A percentile compares a stretch with the other conserved stretches of the same genome.
Evolutionary conservation across 2,888 invertebrate species (phyloP).

Genomic region (Mesorhabditis sp.): DNA sequence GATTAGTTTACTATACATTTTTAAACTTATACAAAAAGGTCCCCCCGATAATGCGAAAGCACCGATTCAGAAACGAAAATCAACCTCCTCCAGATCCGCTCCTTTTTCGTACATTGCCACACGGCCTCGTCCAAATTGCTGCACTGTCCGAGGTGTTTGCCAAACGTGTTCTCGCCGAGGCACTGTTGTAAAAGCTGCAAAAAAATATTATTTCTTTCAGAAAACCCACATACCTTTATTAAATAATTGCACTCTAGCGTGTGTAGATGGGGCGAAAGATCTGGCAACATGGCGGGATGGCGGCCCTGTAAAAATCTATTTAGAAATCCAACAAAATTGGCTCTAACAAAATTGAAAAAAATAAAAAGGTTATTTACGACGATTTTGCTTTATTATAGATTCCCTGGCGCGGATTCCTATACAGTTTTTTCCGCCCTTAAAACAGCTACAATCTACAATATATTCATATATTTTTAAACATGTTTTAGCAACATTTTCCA

Average conservation of each 20-base stretch:
- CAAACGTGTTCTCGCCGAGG: conserved; percentile 36
- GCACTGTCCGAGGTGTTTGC: conserved; percentile 48
- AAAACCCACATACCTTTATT: conserved; percentile 22
- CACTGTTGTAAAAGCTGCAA: conserved; percentile 39
- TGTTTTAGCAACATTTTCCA: too few species aligned
- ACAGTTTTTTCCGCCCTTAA: too few species aligned
- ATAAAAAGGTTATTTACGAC: too few species aligned
- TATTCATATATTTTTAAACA: too few species aligned
- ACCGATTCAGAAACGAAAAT: not conserved
- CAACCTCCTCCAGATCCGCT: conserved; percentile 49
- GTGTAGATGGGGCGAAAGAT: conserved; percentile 54
- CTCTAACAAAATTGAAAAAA: too few species aligned
- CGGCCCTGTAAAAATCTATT: too few species aligned
- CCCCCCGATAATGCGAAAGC: not conserved
- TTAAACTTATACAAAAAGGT: not conserved
- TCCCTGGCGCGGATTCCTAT: too few species aligned
- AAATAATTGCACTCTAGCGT: conserved; percentile 54
- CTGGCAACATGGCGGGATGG: conserved; percentile 39
- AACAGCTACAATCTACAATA: too few species aligned
- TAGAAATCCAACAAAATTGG: too few species aligned
- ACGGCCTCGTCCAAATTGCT: conserved; percentile 55
- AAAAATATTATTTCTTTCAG: not conserved
- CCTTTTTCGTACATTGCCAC: conserved; percentile 54
- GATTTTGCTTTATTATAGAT: too few species aligned
- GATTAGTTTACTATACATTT: not conserved